A percentile compares a stretch with the other conserved stretches of the same genome.
Conservation (phyloP, 2,797 vertebrate genomes). For the Decapterus maruadsi region DNA sequence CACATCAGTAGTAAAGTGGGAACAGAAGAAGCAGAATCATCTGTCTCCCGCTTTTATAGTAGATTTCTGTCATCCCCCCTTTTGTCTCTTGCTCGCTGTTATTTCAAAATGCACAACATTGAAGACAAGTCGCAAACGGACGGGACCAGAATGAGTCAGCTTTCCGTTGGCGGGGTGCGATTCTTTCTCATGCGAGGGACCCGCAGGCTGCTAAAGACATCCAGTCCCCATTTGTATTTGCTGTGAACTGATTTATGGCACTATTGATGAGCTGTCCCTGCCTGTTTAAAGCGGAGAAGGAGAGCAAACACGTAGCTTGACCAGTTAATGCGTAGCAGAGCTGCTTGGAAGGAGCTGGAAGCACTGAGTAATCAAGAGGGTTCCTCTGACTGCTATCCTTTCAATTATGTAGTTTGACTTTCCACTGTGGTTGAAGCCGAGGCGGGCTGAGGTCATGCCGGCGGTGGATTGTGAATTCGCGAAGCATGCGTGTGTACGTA, state of each 20-base stretch:
- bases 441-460: conserved; percentile 74
- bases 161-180: conserved; percentile 64
- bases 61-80: conserved; percentile 22
- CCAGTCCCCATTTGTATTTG: conserved; percentile 66
- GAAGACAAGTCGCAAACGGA: conserved; percentile 75
- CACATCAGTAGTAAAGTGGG: conserved; percentile 60
- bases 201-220: conserved; percentile 76
- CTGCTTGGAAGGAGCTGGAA: conserved; percentile 74
- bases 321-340: conserved; percentile 76
- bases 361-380: conserved; percentile 80
- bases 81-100: conserved; percentile 37
- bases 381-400: conserved; percentile 78
- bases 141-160: conserved; percentile 78
- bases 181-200: conserved; percentile 48
- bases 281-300: conserved; percentile 45
- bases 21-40: conserved; percentile 35
- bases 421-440: conserved; percentile 75
- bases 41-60: conserved; percentile 28
- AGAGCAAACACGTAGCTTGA: conserved; percentile 62
- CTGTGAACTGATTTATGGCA: conserved; percentile 72
- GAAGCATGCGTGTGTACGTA: conserved; percentile 43
- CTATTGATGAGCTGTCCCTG: conserved; percentile 74
- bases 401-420: conserved; percentile 85
- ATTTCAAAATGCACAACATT: conserved; percentile 59
- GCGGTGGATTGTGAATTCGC: conserved; percentile 64